Conservation (phyloP, 2,113 vertebrate genomes). For the Toxotes chatareus region DNA sequence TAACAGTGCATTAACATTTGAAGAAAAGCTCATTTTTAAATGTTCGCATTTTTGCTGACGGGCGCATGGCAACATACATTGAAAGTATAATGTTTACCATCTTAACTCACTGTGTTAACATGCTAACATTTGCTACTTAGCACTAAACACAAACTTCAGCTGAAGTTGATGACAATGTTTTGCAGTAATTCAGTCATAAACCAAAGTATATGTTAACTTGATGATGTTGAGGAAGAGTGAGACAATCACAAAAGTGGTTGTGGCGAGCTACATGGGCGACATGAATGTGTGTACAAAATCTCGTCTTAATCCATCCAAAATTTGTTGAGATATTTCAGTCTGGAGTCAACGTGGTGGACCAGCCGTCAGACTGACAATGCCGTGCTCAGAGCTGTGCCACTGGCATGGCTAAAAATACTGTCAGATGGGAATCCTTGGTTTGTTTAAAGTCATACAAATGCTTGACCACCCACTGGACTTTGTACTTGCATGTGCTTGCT, state of each 20-base stretch:
- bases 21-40: not conserved
- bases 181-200: not conserved
- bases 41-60: too few relatives aligned
- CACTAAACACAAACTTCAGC: not conserved
- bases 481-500: constrained; percentile 4
- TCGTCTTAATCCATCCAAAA: not conserved
- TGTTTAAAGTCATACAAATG: constrained; percentile 1
- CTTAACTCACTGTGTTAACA: too few relatives aligned
- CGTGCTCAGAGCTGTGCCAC: not conserved
- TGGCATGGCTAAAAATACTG: not conserved
- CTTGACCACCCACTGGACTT: constrained; percentile 22
- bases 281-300: not conserved
- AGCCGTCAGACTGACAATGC: not conserved
- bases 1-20: too few relatives aligned
- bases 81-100: too few relatives aligned
- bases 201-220: not conserved
- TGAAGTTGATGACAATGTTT: not conserved
- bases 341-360: not conserved
- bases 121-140: too few relatives aligned
- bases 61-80: too few relatives aligned
- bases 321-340: not conserved
- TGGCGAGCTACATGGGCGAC: not conserved
- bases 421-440: not conserved
- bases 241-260: too few relatives aligned
- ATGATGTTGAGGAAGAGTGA: too few relatives aligned